Percentiles rank a stretch among this genome's conserved stretches.
phyloP scores from a whole-genome alignment of 2,797 vertebrate genomes.

The Molossus molossus region DNA sequence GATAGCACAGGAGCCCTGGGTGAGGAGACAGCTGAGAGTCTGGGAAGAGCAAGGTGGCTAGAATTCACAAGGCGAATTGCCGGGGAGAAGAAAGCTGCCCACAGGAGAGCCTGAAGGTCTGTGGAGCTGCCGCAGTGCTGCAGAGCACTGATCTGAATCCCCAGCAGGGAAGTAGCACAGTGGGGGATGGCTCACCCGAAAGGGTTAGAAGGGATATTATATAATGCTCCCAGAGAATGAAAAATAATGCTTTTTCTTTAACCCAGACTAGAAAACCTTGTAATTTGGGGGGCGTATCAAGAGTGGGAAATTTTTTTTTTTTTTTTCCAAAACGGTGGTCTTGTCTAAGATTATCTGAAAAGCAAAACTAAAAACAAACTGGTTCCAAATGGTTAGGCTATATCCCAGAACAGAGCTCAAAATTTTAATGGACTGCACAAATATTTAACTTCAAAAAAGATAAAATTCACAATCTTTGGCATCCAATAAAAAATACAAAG shows the following conservation, averaged over 20 bases:
- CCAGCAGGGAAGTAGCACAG: background rate
- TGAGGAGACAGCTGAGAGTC: background rate
- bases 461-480: background rate
- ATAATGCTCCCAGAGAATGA: background rate
- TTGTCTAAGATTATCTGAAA: background rate
- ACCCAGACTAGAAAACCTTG: background rate
- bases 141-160: background rate
- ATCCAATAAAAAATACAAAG: background rate
- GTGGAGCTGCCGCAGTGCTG: rapidly evolving
- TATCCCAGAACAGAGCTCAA: background rate
- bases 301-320: too few relatives aligned
- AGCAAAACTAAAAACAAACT: background rate
- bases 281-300: background rate
- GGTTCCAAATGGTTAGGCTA: background rate
- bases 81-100: too few relatives aligned
- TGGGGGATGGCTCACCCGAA: background rate
- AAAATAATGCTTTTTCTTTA: background rate
- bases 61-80: background rate
- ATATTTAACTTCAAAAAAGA: background rate
- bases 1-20: background rate
- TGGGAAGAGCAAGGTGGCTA: background rate
- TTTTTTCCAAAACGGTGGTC: background rate
- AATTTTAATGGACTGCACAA: background rate
- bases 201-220: background rate
- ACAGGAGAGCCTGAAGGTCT: background rate